Conservation (phyloP, 2,888 invertebrate species). For the Achlya flavicornis region DNA sequence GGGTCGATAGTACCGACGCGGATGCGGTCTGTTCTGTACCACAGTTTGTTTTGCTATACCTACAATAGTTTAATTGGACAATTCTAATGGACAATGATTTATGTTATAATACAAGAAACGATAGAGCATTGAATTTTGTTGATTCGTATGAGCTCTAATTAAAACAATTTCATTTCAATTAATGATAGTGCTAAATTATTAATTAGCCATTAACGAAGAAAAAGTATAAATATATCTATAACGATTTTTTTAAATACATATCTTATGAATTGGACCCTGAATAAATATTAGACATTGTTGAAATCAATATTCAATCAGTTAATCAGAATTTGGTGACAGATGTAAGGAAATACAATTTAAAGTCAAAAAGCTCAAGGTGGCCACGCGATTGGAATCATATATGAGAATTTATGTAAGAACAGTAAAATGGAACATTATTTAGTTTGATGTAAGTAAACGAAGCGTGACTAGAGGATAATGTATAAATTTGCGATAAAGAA, state of each 20-base stretch:
- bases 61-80: slow-evolving; percentile 2
- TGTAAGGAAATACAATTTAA: slow-evolving; percentile 43
- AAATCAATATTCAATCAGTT: slow-evolving; percentile 22
- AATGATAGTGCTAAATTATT: background rate
- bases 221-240: background rate
- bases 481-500: slow-evolving; percentile 54
- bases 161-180: background rate
- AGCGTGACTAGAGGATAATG: slow-evolving; percentile 64
- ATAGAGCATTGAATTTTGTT: background rate
- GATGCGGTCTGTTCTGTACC: slow-evolving; percentile 10
- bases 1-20: slow-evolving; percentile 18
- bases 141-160: background rate
- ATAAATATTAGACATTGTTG: slow-evolving; percentile 30
- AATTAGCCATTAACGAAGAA: background rate
- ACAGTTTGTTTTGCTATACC: background rate
- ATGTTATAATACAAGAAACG: background rate
- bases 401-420: slow-evolving; percentile 44
- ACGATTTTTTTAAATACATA: slow-evolving; percentile 1
- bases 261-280: background rate
- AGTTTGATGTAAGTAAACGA: slow-evolving; percentile 57
- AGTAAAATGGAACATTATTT: slow-evolving; percentile 50
- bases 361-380: slow-evolving; percentile 46
- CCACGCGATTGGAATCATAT: slow-evolving; percentile 38
- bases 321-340: slow-evolving; percentile 31
- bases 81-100: background rate